Conservation (phyloP, 2,797 vertebrate genomes). For the Sebastes iracundus region DNA sequence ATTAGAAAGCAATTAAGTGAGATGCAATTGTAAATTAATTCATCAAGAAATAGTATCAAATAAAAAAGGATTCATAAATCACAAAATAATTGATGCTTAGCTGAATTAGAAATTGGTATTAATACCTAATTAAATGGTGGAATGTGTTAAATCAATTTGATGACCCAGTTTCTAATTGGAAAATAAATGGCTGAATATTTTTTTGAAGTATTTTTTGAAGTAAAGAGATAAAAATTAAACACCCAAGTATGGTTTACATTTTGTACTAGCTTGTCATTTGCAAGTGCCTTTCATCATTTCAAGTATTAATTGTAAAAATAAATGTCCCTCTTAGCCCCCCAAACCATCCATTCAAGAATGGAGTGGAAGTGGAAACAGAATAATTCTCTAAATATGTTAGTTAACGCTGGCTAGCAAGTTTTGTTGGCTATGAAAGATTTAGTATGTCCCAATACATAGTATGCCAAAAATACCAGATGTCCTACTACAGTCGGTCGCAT, state of each 20-base stretch:
- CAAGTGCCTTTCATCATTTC: too few species aligned
- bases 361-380: too few species aligned
- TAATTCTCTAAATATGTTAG: too few species aligned
- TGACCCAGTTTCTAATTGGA: slow-evolving; percentile 18
- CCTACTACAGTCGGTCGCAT: neutral
- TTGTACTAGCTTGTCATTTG: too few species aligned
- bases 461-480: neutral
- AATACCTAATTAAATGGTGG: slow-evolving; percentile 6
- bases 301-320: too few species aligned
- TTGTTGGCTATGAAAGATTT: too few species aligned
- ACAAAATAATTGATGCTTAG: neutral
- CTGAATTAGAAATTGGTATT: slow-evolving; percentile 20
- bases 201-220: too few species aligned
- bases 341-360: too few species aligned
- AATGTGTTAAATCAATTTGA: slow-evolving; percentile 17
- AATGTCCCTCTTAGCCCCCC: too few species aligned
- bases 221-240: too few species aligned
- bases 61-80: slow-evolving; percentile 10
- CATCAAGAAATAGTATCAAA: slow-evolving; percentile 24
- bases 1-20: slow-evolving; percentile 24
- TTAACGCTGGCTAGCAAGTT: too few species aligned
- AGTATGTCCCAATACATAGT: neutral
- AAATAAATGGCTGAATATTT: neutral
- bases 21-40: slow-evolving; percentile 25
- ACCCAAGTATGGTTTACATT: too few species aligned